phyloP scores from a whole-genome alignment of 1,140 invertebrate species.

The Holcopasites calliopsidis region DNA sequence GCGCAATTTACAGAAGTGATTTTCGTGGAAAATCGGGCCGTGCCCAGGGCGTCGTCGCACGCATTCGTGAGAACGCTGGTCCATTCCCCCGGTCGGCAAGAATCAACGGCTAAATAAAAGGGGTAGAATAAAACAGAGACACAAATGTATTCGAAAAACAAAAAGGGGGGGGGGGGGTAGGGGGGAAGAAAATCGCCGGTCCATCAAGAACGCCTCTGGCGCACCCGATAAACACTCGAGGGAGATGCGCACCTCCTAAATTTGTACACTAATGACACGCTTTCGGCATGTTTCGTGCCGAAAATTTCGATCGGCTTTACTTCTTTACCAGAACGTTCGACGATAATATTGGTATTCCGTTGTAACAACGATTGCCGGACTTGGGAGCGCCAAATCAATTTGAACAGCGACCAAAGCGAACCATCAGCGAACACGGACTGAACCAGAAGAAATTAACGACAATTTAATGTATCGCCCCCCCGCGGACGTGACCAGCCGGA shows the following conservation, averaged over 20 bases:
- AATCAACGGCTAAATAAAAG: conserved; percentile 1
- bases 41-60: conserved; percentile 38
- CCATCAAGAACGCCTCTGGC: not conserved
- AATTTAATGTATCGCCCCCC: not conserved
- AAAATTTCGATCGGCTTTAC: conserved; percentile 37
- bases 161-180: no score
- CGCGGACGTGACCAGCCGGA: not conserved
- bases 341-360: not conserved
- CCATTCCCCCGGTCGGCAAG: conserved; percentile 18
- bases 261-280: conserved; percentile 27
- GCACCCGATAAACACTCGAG: conserved; percentile 17
- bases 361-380: not conserved
- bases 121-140: conserved; percentile 30
- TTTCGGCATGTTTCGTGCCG: conserved; percentile 29
- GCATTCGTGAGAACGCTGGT: conserved; percentile 45
- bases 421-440: not conserved
- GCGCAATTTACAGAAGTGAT: conserved; percentile 54
- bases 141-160: conserved; percentile 13
- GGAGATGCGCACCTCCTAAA: conserved; percentile 13
- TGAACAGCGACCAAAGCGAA: not conserved
- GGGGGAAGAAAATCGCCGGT: conserved; percentile 19
- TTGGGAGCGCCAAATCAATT: not conserved
- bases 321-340: conserved; percentile 46
- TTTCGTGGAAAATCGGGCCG: conserved; percentile 50
- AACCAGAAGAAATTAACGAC: not conserved